A percentile compares a stretch with the other conserved stretches of the same genome.
These are phyloP conservation scores for Tetragonula carbonaria DNA, from an alignment of 2,888 invertebrate genomes.

Conservation along the genomic window DNA sequence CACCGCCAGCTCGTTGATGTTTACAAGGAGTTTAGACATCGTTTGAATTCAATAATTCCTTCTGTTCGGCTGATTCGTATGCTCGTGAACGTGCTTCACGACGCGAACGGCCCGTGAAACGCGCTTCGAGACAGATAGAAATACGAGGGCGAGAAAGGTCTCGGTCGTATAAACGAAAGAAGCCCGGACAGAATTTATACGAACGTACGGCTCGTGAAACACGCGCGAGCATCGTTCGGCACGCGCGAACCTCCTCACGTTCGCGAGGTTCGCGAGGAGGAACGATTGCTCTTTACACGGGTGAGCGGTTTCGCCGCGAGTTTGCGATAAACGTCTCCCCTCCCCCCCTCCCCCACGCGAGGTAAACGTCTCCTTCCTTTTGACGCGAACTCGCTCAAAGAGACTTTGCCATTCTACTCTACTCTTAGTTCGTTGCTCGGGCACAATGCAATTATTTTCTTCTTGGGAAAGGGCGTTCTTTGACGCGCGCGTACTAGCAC, in stretches of 20 bases:
- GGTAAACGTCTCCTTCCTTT: conserved; percentile 21
- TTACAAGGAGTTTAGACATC: neutral
- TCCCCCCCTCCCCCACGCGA: too few species aligned
- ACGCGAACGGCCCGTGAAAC: neutral
- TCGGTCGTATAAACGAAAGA: conserved; percentile 27
- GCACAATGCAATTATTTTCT: conserved; percentile 16
- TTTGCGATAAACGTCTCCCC: conserved; percentile 36
- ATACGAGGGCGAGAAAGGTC: conserved; percentile 26
- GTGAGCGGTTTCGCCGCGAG: conserved; percentile 49
- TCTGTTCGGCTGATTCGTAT: conserved; percentile 16
- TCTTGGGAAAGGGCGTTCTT: neutral
- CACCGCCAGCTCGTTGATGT: neutral
- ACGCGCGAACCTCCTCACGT: conserved; percentile 6
- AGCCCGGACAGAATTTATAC: conserved; percentile 25
- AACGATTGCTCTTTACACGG: conserved; percentile 47
- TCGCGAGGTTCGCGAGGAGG: neutral
- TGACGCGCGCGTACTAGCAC: neutral
- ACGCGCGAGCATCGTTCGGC: conserved; percentile 28
- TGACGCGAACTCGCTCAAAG: neutral
- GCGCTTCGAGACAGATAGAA: conserved; percentile 26
- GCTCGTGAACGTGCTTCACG: conserved; percentile 25
- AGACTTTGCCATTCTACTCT: neutral
- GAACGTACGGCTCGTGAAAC: conserved; percentile 34
- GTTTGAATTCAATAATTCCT: conserved; percentile 18
- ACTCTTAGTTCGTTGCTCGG: neutral